Conservation (phyloP, 2,888 invertebrate species). For the Pammene aurita region DNA sequence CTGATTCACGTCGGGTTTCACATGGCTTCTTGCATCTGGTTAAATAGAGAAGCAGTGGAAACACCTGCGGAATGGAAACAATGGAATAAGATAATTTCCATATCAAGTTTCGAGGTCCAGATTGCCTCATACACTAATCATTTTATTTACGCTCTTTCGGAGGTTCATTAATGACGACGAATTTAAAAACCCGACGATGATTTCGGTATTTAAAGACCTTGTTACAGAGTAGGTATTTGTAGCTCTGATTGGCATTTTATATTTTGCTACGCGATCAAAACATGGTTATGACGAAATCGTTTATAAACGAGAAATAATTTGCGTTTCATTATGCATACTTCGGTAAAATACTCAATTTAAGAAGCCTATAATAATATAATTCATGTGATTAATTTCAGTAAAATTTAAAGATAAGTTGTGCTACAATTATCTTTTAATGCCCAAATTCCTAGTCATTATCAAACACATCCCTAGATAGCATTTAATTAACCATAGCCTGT, state of each 20-base stretch:
- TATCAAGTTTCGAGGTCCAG: conserved; percentile 60
- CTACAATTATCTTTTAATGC: too few species aligned
- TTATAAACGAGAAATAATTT: conserved; percentile 31
- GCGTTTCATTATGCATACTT: conserved; percentile 22
- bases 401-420: too few species aligned
- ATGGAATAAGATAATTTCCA: conserved; percentile 63
- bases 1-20: conserved; percentile 66
- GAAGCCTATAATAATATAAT: too few species aligned
- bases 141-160: conserved; percentile 59
- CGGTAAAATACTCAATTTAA: neutral
- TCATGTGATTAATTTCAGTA: too few species aligned
- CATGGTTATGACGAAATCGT: conserved; percentile 36
- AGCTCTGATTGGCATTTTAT: conserved; percentile 27
- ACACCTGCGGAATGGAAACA: conserved; percentile 52
- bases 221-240: conserved; percentile 23
- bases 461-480: too few species aligned
- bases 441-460: too few species aligned
- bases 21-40: conserved; percentile 72
- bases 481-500: too few species aligned
- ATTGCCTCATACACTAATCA: conserved; percentile 58
- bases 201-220: conserved; percentile 43
- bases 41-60: conserved; percentile 59
- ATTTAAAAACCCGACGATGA: conserved; percentile 46
- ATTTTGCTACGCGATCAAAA: conserved; percentile 28
- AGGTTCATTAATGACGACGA: conserved; percentile 52